These are phyloP conservation scores for Eublepharis macularius DNA, from an alignment of 2,113 vertebrate genomes.

Conservation along the genomic window DNA sequence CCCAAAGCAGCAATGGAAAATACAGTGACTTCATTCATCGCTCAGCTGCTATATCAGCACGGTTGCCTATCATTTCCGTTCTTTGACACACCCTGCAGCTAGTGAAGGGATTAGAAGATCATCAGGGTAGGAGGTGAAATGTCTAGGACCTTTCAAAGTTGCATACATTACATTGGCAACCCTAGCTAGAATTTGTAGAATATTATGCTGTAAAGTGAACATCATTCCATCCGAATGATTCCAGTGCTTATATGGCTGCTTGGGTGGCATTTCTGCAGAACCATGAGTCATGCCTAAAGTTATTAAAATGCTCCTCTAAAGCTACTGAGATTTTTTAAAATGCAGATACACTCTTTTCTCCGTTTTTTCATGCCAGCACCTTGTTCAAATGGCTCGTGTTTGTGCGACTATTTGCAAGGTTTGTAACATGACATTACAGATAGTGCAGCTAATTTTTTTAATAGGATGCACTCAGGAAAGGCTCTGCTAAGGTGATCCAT, in stretches of 20 bases:
- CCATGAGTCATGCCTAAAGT: neutral
- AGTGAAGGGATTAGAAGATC: neutral
- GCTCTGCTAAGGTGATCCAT: constrained; percentile 41
- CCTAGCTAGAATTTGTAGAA: neutral
- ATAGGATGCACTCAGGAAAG: neutral
- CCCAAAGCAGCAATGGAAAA: neutral
- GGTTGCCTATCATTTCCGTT: neutral
- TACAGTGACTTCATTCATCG: neutral
- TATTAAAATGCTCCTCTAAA: neutral
- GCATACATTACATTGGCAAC: neutral
- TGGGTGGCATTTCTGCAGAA: neutral
- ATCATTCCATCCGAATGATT: neutral
- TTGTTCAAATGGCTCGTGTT: constrained; percentile 8
- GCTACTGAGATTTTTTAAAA: neutral
- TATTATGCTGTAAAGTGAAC: neutral
- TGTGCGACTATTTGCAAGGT: constrained; percentile 17
- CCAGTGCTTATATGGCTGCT: neutral
- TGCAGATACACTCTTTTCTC: neutral
- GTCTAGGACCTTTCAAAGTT: neutral
- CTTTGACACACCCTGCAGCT: neutral
- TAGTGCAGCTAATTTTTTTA: constrained; percentile 47
- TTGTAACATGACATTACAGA: constrained; percentile 25
- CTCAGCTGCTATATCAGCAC: too few relatives aligned
- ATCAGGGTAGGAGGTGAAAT: neutral
- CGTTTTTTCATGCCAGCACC: constrained; percentile 3